A percentile compares a stretch with the other conserved stretches of the same genome.
phyloP scores from a whole-genome alignment of 2,797 vertebrate species.

The Tragelaphus eurycerus region DNA sequence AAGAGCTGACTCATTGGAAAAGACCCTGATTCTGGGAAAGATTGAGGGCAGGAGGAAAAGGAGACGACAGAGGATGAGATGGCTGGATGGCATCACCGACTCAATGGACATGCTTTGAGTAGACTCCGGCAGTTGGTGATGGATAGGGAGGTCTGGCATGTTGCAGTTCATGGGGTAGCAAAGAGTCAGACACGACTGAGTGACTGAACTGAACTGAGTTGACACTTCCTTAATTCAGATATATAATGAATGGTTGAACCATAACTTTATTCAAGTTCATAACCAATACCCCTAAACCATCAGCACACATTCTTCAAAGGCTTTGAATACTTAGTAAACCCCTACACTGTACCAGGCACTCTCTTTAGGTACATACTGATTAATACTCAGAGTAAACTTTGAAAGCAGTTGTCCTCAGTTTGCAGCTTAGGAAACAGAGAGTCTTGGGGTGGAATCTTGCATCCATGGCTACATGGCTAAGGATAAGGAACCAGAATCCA shows the following conservation, averaged over 20 bases:
- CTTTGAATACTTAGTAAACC: not conserved
- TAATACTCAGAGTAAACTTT: not conserved
- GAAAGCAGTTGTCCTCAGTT: not conserved
- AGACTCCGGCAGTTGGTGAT: no score
- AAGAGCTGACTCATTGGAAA: no score
- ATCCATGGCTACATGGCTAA: not conserved
- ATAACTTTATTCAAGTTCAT: not conserved
- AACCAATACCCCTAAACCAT: not conserved
- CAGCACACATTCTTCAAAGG: not conserved
- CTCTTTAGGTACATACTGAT: not conserved
- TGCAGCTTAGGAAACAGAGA: not conserved
- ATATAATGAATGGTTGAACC: not conserved
- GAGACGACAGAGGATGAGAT: no score
- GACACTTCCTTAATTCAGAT: not conserved
- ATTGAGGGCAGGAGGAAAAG: no score
- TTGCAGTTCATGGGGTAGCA: no score
- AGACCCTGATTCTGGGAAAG: no score
- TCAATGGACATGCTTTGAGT: no score
- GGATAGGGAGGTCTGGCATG: no score
- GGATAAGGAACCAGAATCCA: not conserved
- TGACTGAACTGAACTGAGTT: not conserved
- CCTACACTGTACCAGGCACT: accelerated
- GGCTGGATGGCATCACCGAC: no score
- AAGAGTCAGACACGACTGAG: no score
- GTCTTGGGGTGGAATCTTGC: not conserved